Evolutionary conservation across 1,140 invertebrate species (phyloP).

Genomic region (Mizuhopecten yessoensis): DNA sequence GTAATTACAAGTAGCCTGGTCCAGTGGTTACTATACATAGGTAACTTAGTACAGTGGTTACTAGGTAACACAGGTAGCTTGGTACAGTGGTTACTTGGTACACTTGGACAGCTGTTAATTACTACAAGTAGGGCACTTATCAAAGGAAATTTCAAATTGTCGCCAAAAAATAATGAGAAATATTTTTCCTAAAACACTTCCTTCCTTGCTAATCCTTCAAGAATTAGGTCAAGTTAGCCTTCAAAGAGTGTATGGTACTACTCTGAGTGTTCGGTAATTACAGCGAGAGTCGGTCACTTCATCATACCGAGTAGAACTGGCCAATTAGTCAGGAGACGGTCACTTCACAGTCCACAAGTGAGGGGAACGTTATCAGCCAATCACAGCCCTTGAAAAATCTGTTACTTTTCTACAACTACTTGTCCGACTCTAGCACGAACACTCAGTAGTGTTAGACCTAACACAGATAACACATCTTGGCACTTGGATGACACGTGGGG

Average conservation of each 20-base stretch:
- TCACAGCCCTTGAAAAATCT: background rate
- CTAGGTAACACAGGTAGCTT: too few species aligned
- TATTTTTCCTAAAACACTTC: conserved; percentile 1
- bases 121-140: background rate
- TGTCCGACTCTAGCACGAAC: background rate
- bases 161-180: conserved; percentile 1
- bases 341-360: background rate
- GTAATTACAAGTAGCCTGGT: too few species aligned
- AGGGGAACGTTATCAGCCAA: background rate
- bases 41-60: too few species aligned
- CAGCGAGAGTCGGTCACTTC: background rate
- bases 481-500: too few species aligned
- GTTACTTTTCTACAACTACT: background rate
- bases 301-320: background rate
- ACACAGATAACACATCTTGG: too few species aligned
- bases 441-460: background rate
- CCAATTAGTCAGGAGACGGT: background rate
- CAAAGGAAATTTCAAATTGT: conserved; percentile 20
- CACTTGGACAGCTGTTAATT: background rate
- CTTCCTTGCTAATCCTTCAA: background rate
- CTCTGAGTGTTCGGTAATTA: background rate
- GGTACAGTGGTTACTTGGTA: background rate
- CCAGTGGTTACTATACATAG: too few species aligned
- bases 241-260: background rate
- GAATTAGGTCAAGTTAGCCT: background rate